A percentile compares a stretch with the other conserved stretches of the same genome.
phyloP scores from a whole-genome alignment of 2,113 vertebrate species.

The Sciurus niger region DNA sequence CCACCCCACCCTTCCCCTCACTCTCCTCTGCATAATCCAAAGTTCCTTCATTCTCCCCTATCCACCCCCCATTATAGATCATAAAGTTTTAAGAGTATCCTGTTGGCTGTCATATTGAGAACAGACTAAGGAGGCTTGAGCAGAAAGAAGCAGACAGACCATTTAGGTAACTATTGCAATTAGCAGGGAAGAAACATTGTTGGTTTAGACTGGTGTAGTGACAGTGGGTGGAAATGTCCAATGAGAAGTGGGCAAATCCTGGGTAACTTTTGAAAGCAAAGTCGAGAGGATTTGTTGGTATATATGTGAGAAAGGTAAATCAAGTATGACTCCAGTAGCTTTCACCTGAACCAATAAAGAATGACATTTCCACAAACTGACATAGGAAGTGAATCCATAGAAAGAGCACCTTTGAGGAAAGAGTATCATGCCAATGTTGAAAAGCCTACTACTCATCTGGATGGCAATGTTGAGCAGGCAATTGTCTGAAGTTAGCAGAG shows the following conservation, averaged over 20 bases:
- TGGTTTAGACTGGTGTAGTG: not conserved
- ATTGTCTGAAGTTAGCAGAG: slow-evolving; percentile 26
- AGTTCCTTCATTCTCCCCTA: too few species aligned
- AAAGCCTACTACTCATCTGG: slow-evolving; percentile 19
- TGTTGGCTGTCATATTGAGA: slow-evolving; percentile 23
- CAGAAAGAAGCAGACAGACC: slow-evolving; percentile 28
- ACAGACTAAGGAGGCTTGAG: not conserved
- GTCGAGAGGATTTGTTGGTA: not conserved
- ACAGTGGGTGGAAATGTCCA: not conserved
- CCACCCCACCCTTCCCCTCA: too few species aligned
- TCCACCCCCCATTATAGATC: too few species aligned
- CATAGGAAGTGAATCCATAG: not conserved
- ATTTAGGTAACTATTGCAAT: slow-evolving; percentile 4
- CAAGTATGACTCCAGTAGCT: not conserved
- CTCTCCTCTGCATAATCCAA: too few species aligned
- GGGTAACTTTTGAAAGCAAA: slow-evolving; percentile 58
- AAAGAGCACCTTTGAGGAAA: not conserved
- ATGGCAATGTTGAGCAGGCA: not conserved
- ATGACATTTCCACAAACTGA: not conserved
- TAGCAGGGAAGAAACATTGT: not conserved
- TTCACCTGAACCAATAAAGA: slow-evolving; percentile 19
- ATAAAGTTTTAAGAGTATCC: not conserved
- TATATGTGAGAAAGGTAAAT: not conserved
- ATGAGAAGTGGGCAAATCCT: slow-evolving; percentile 42
- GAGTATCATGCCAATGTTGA: not conserved